Conservation (phyloP, 1,140 invertebrate genomes). For the Megathymus violae region DNA sequence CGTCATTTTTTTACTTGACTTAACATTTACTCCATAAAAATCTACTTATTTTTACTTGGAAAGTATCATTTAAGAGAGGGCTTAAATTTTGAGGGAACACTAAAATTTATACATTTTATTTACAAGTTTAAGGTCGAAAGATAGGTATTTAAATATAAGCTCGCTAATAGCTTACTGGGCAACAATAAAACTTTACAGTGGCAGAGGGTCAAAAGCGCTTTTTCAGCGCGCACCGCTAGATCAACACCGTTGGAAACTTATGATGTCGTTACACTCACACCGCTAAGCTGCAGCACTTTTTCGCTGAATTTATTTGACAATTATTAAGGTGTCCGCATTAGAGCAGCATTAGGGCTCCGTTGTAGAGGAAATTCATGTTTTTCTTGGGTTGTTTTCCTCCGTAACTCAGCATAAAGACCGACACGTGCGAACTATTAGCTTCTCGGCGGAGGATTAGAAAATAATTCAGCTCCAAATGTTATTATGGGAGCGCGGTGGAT, state of each 20-base stretch:
- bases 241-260: constrained; percentile 60
- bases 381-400: constrained; percentile 75
- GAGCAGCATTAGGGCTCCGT: constrained; percentile 65
- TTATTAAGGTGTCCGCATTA: constrained; percentile 82
- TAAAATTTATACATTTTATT: too few species aligned
- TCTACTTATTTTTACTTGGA: too few species aligned
- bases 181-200: background rate
- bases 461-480: constrained; percentile 81
- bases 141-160: background rate
- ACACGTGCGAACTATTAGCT: constrained; percentile 82
- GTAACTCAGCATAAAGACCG: constrained; percentile 70
- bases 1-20: too few species aligned
- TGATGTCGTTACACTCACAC: constrained; percentile 72
- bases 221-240: constrained; percentile 47
- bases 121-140: too few species aligned
- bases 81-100: too few species aligned
- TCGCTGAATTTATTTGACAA: constrained; percentile 81
- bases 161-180: background rate
- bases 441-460: constrained; percentile 77
- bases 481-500: constrained; percentile 75
- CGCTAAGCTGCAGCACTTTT: constrained; percentile 69
- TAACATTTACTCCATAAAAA: too few species aligned
- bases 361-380: constrained; percentile 76
- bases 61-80: too few species aligned
- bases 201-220: constrained; percentile 40